Evolutionary conservation across 2,888 invertebrate genomes (phyloP), one percentile per base, ranked within the genome.

Genomic region (Tanytarsus gracilentus): DNA sequence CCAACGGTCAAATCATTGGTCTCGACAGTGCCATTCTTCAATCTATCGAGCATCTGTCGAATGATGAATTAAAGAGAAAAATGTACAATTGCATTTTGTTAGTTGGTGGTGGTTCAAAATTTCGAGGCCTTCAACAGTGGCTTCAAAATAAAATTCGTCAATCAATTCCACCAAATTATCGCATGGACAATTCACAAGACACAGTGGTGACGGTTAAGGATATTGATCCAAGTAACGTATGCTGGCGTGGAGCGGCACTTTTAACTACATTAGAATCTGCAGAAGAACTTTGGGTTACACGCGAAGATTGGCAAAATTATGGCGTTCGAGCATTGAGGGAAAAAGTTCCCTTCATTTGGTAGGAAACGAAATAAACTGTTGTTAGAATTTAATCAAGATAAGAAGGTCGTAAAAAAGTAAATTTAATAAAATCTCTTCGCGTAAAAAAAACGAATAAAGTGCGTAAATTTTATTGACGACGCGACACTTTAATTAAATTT

Each of bases 221-320:
- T 67, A 88, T 93, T 78, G 94, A 95, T 72, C 87, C 93, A 0
- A 84, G 88, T 1, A 85, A 89, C 76, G 9, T 39, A 0, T 82
- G 88, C 0, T 96, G 96, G 96, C 95, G 95, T 71, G 96, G 96
- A 0, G 95, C 94, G 1, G 87, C 93, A 0, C 88, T 96, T 8
- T 83, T 96, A 81, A 90, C 93, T 0, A 92, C 93, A 66, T 73
- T 96, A 62, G 96, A 96, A 70, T 91, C 94, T 0, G 90, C 93
- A 0, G 87, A 90, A 63, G 96, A 96, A 69, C 72, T 96, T 7
- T 96, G 96, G 95, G 92, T 96, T 40, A 81, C 82, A 61, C 82
- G 84, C 62, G 76, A 76, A 27, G 95, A 96, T 72, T 96, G 95
- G 94, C 82, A 83, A 65, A 86, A 85, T 65, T 83, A 79, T 70